Base-by-base conservation (phyloP, 2,888 invertebrate genomes). In the Litoditis marina region DNA sequence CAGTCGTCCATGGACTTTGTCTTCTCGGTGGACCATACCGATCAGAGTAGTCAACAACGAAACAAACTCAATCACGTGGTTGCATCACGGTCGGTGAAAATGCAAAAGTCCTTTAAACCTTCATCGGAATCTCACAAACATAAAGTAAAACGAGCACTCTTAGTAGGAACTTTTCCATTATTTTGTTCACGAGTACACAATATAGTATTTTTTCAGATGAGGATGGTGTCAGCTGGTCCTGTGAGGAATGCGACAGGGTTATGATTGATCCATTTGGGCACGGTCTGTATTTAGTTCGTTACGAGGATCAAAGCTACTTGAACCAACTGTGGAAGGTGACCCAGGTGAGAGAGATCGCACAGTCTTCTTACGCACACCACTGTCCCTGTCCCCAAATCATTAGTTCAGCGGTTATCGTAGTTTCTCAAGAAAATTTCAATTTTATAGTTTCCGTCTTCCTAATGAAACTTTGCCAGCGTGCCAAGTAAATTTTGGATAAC, bases 31-130 rank as follows among this genome's bases (percentile, higher is more conserved):
- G 59, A 59, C 51, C 27, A 42, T 50, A 39, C 59, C 59, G 22
- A 28, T 59, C 27, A 44, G 39, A 32, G 30, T 59, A 31, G 19
- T 27, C 30, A 13, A 39, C 16, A 59, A 59, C 46, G 50, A n/a
- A 13, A 51, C 59, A 51, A 59, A 32, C 6, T 16, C 50, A 2
- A 31, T 50, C 19, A 22, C 30, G n/a, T 59, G 59, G 59, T 31
- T 59, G 28, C 36, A 59, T 59, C 59, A 59, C 42, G 59, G 59
- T 59, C 22, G 2, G 28, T 27, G n/a, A n/a, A n/a, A n/a, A n/a
- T n/a, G n/a, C n/a, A n/a, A n/a, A n/a, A n/a, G n/a, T n/a, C n/a
- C n/a, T n/a, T n/a, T n/a, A n/a, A n/a, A n/a, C n/a, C n/a, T n/a
- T n/a, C n/a, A n/a, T n/a, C n/a, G n/a, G n/a, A n/a, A n/a, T n/a